A percentile compares a stretch with the other conserved stretches of the same genome.
phyloP scores from a whole-genome alignment of 2,113 vertebrate genomes.

The Forbesichthys papilliferus region DNA sequence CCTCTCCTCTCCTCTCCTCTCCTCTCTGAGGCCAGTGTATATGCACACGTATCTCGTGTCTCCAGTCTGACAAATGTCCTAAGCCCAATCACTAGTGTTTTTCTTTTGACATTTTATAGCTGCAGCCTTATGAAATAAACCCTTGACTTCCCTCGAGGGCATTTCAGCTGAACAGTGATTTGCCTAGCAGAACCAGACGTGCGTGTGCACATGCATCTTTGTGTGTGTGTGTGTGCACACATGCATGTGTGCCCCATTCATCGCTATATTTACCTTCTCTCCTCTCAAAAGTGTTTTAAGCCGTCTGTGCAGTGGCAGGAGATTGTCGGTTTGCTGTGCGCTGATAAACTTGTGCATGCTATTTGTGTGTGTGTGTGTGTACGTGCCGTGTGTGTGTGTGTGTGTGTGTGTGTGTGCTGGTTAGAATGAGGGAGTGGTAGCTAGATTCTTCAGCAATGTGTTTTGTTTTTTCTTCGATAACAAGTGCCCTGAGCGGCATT shows the following conservation, averaged over 20 bases:
- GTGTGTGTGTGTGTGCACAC: neutral
- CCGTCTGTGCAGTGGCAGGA: constrained; percentile 44
- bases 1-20: neutral
- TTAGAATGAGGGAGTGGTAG: constrained; percentile 32
- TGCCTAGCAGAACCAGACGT: constrained; percentile 14
- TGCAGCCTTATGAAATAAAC: constrained; percentile 30
- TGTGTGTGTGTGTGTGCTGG: constrained; percentile 14
- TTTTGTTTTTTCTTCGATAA: constrained; percentile 38
- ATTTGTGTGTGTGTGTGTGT: constrained; percentile 7
- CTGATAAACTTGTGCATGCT: constrained; percentile 51
- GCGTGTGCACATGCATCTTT: constrained; percentile 7
- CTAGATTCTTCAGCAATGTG: constrained; percentile 56
- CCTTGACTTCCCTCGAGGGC: constrained; percentile 1
- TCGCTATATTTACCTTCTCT: constrained; percentile 40
- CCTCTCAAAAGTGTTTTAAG: constrained; percentile 44
- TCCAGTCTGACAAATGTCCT: neutral
- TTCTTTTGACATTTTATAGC: constrained; percentile 23
- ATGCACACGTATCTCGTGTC: neutral
- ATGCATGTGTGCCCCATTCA: constrained; percentile 7
- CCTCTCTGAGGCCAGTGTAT: neutral
- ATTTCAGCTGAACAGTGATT: neutral
- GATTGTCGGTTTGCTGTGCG: constrained; percentile 55
- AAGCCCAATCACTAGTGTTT: neutral
- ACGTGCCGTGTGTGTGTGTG: neutral
- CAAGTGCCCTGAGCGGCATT: constrained; percentile 42